Evolutionary conservation across 53 echinoderm and acorn worm species (phyloP), one percentile per base, ranked within the genome.

Genomic region (Holothuria leucospilota): DNA sequence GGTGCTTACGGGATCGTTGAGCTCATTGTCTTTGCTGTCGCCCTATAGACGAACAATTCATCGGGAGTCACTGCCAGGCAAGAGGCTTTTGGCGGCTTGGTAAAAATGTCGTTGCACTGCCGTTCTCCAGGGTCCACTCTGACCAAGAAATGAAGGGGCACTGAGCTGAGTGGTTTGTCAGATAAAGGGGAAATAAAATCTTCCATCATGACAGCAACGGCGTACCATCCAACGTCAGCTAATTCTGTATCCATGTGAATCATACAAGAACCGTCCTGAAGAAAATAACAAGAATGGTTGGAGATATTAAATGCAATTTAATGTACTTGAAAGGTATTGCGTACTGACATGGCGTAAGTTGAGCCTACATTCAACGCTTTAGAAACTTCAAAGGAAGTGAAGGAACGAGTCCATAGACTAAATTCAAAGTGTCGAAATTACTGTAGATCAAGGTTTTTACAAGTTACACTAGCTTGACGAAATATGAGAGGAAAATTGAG

Each of bases 151-250:
- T 90, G 87, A 51, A 93, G 70, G 20, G 93, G 90, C 4, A 93
- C 78, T 6, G 87, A 73, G 80, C 93, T 93, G 29, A 93, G 78
- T 4, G 93, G 84, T 20, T 82, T 87, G 61, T 23, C 39, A 3
- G 90, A 82, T 27, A 64, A 59, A 11, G 87, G 87, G 20, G 82
- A 61, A 2, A 87, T 51, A 62, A 69, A 93, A 14, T 93, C 93
- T 83, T 93, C 93, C 10, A 93, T 62, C 84, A 93, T 87, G 11
- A 93, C 78, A 15, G 93, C 75, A 18, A 93, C 85, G 51, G 93
- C 93, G 23, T 93, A 93, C 59, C 87, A 90, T 18, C 93, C 93
- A 29, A 82, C 15, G 6, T 83, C 78, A 9, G 83, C 87, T 39
- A 81, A 78, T 18, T 82, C 73, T 0, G 82, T 77, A 71, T 87